phyloP scores from a whole-genome alignment of 1,140 invertebrate genomes.

The Luehdorfia chinensis region DNA sequence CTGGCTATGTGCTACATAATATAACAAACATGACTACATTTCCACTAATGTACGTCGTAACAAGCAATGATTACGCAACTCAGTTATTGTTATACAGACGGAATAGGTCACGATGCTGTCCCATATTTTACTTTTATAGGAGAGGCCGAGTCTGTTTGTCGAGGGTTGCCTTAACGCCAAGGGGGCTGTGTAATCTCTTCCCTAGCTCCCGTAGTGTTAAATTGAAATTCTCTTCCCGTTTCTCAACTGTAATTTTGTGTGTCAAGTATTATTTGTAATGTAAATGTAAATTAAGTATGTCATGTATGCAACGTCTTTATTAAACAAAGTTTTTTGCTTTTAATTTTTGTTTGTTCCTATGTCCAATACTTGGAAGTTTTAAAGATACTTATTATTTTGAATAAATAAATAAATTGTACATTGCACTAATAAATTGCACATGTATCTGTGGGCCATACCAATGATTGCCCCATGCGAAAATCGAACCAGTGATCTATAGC shows the following conservation, averaged over 20 bases:
- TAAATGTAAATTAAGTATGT: conserved; percentile 4
- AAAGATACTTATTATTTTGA: too few relatives aligned
- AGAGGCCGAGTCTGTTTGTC: conserved; percentile 28
- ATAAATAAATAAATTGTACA: too few relatives aligned
- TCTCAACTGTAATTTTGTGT: neutral
- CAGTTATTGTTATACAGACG: conserved; percentile 12
- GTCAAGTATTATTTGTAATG: conserved; percentile 5
- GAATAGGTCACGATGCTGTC: conserved; percentile 17
- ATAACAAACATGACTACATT: conserved; percentile 8
- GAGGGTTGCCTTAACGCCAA: conserved; percentile 28
- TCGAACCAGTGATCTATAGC: too few relatives aligned
- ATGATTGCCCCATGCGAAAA: too few relatives aligned
- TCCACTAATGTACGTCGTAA: conserved; percentile 13
- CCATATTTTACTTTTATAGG: conserved; percentile 39
- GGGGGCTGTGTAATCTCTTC: conserved; percentile 28
- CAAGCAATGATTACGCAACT: conserved; percentile 12
- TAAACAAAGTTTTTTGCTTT: too few relatives aligned
- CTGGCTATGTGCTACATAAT: neutral
- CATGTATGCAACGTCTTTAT: too few relatives aligned
- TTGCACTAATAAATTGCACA: too few relatives aligned
- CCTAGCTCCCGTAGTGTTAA: conserved; percentile 19
- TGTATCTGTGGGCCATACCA: too few relatives aligned
- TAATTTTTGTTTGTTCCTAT: too few relatives aligned
- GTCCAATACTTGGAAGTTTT: too few relatives aligned
- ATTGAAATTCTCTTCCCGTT: conserved; percentile 30